Conservation (phyloP, 2,113 vertebrate species). For the Dermatemys mawii region DNA sequence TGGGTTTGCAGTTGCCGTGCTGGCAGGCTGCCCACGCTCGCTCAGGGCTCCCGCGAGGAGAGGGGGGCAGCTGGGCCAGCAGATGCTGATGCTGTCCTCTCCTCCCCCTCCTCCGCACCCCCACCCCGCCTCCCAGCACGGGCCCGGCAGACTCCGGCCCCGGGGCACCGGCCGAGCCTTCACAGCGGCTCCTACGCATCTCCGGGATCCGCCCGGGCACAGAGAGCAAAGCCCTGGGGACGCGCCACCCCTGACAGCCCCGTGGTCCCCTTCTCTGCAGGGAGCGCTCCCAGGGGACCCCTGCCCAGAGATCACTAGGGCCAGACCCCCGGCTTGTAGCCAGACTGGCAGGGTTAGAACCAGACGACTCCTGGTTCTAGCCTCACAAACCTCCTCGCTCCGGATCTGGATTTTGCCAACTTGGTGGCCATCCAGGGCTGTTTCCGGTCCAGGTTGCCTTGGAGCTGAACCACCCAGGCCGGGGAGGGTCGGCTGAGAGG, state of each 20-base stretch:
- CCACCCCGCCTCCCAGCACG: not conserved
- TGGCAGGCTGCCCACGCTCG: constrained; percentile 52
- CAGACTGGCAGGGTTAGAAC: not conserved
- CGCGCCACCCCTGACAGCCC: no score
- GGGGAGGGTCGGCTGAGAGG: not conserved
- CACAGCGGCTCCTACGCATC: not conserved
- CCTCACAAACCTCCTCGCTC: not conserved
- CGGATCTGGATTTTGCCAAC: not conserved
- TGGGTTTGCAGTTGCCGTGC: constrained; percentile 57
- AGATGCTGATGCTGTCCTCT: constrained; percentile 26
- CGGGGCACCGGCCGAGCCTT: not conserved
- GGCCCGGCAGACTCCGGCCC: not conserved
- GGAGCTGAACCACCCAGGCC: not conserved
- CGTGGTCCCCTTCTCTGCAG: no score
- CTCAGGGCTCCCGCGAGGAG: constrained; percentile 34
- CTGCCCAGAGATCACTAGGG: not conserved
- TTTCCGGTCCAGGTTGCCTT: not conserved
- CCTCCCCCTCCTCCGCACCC: not conserved
- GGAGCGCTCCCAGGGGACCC: not conserved
- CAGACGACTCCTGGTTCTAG: not conserved
- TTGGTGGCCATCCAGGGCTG: not conserved
- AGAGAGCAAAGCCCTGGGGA: not conserved
- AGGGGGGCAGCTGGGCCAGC: constrained; percentile 44
- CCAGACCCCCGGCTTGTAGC: not conserved
- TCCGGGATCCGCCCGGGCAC: not conserved